These are phyloP conservation scores for Choristoneura fumiferana DNA, from an alignment of 1,140 invertebrate genomes.

Conservation along the genomic window DNA sequence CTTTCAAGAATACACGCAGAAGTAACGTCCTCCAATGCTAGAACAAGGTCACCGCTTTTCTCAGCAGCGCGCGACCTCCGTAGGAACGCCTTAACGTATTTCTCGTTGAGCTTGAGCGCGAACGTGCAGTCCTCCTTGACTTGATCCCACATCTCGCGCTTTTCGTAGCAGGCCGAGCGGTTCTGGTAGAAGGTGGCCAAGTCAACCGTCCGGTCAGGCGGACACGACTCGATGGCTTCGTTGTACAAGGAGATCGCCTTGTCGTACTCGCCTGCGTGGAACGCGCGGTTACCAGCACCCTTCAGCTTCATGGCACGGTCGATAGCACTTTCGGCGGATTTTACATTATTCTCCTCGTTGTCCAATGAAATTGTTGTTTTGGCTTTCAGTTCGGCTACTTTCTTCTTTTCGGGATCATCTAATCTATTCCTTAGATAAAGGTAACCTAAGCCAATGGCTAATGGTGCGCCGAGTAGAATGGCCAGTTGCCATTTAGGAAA, in stretches of 20 bases:
- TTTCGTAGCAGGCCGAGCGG: slow-evolving; percentile 95
- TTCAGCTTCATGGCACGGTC: slow-evolving; percentile 88
- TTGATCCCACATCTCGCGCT: slow-evolving; percentile 90
- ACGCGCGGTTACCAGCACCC: slow-evolving; percentile 92
- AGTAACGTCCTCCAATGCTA: slow-evolving; percentile 94
- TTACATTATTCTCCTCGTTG: slow-evolving; percentile 68
- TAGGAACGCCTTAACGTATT: slow-evolving; percentile 93
- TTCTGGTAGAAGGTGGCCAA: slow-evolving; percentile 97
- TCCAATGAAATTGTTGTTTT: slow-evolving; percentile 78
- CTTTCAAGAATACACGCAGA: slow-evolving; percentile 93
- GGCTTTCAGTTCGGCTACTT: slow-evolving; percentile 75
- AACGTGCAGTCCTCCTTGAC: slow-evolving; percentile 93
- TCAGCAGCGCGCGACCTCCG: slow-evolving; percentile 92
- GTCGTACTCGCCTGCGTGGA: slow-evolving; percentile 91
- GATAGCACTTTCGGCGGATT: slow-evolving; percentile 79
- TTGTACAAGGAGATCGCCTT: slow-evolving; percentile 94
- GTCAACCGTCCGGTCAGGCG: slow-evolving; percentile 84
- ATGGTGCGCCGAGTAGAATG: slow-evolving; percentile 87
- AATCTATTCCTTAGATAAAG: slow-evolving; percentile 85
- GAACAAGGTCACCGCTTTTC: slow-evolving; percentile 86
- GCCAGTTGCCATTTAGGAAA: slow-evolving; percentile 86
- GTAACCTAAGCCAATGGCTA: slow-evolving; percentile 89
- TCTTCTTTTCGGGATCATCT: slow-evolving; percentile 77
- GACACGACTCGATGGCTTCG: slow-evolving; percentile 92
- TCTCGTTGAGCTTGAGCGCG: slow-evolving; percentile 91